phyloP scores from a whole-genome alignment of 2,797 vertebrate genomes.

The Florisuga fusca region DNA sequence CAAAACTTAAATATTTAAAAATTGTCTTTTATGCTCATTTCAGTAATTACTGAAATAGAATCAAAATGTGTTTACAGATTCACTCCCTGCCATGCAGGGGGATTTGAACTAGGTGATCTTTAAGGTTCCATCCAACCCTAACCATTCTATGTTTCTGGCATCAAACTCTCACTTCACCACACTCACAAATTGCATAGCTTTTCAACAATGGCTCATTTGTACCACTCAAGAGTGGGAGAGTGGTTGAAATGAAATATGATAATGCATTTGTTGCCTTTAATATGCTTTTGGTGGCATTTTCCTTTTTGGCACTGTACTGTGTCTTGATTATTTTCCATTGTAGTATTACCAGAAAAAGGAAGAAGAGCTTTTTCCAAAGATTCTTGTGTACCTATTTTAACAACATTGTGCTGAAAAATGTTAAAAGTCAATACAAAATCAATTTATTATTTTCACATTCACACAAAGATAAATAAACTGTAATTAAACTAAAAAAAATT shows the following conservation, averaged over 20 bases:
- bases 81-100: too few relatives aligned
- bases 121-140: too few relatives aligned
- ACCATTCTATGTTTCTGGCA: background rate
- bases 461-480: background rate
- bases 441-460: background rate
- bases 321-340: background rate
- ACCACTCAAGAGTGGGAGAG: background rate
- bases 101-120: too few relatives aligned
- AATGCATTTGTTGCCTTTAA: background rate
- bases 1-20: background rate
- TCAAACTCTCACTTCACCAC: background rate
- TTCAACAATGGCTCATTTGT: background rate
- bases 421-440: background rate
- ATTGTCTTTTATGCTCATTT: background rate
- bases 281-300: background rate
- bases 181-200: background rate
- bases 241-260: constrained; percentile 23
- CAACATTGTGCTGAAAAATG: background rate
- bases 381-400: background rate
- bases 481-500: background rate
- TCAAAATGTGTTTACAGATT: background rate
- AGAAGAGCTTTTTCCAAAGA: background rate
- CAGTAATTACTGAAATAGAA: background rate
- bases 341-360: background rate
- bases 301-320: background rate